phyloP scores from a whole-genome alignment of 1,140 invertebrate genomes.

The Gonatopus flavifemur region DNA sequence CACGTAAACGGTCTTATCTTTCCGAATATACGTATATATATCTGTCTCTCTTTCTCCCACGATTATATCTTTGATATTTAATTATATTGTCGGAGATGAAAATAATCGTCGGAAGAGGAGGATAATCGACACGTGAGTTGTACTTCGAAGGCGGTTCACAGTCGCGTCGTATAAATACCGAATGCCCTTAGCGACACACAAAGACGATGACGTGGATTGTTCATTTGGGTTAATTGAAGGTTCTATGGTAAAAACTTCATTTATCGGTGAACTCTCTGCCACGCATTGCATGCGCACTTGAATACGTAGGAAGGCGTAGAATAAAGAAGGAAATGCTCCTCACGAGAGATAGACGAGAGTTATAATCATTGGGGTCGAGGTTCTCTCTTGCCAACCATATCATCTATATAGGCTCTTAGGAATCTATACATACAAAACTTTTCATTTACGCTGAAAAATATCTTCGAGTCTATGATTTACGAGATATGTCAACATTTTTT shows the following conservation, averaged over 20 bases:
- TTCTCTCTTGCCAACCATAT: constrained; percentile 12
- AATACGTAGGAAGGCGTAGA: neutral
- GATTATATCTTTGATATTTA: too few species aligned
- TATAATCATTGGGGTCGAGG: constrained; percentile 38
- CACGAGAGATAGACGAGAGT: constrained; percentile 26
- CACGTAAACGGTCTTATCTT: too few species aligned
- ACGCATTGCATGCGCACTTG: neutral
- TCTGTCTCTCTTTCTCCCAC: too few species aligned
- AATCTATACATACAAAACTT: too few species aligned
- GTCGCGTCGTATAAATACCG: constrained; percentile 13
- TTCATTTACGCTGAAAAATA: too few species aligned
- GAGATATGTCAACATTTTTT: too few species aligned
- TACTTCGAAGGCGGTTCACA: neutral
- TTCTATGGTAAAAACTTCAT: constrained; percentile 21
- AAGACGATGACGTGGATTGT: constrained; percentile 7
- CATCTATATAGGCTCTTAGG: too few species aligned
- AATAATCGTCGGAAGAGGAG: too few species aligned
- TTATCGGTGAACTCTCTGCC: constrained; percentile 11
- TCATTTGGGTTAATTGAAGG: constrained; percentile 28
- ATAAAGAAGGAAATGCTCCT: neutral
- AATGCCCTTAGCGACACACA: constrained; percentile 15
- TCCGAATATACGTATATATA: too few species aligned
- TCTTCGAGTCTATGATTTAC: too few species aligned
- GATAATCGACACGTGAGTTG: too few species aligned
- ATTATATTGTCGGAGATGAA: constrained; percentile 17